A percentile compares a stretch with the other conserved stretches of the same genome.
Evolutionary conservation across 2,888 invertebrate species (phyloP).

Genomic region (Pristionchus mayeri): DNA sequence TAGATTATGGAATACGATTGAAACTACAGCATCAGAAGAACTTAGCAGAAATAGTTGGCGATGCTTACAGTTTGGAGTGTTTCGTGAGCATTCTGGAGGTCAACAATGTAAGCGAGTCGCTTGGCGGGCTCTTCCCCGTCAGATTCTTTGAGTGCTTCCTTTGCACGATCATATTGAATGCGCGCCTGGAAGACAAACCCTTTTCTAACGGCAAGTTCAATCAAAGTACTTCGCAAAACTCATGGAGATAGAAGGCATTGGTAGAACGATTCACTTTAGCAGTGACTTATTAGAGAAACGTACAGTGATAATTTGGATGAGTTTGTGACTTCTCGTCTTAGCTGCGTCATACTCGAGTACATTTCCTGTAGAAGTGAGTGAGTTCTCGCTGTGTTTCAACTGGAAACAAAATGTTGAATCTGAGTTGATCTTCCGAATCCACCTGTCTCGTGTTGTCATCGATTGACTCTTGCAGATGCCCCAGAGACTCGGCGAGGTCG

Average conservation of each 20-base stretch:
- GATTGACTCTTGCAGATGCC: constrained; percentile 51
- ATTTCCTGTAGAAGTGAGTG: constrained; percentile 29
- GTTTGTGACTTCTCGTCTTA: constrained; percentile 52
- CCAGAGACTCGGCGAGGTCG: constrained; percentile 52
- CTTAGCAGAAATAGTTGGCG: not conserved
- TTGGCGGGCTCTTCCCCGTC: constrained; percentile 52
- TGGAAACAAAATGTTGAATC: not conserved
- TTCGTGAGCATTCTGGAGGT: constrained; percentile 54
- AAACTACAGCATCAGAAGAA: not conserved
- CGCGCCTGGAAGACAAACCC: constrained; percentile 53
- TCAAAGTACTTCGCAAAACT: no score
- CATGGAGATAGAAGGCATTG: no score
- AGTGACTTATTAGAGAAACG: no score
- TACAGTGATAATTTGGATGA: constrained; percentile 55
- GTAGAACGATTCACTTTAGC: no score
- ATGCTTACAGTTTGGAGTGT: constrained; percentile 50
- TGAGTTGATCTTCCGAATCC: no score
- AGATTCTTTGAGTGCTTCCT: constrained; percentile 52
- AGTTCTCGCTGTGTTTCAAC: constrained; percentile 33
- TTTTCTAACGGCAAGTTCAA: no score
- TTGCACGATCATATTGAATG: constrained; percentile 50
- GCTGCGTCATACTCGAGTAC: constrained; percentile 55
- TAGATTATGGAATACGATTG: not conserved
- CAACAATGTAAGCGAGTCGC: constrained; percentile 51
- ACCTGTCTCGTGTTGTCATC: constrained; percentile 55